These are phyloP conservation scores for Scortum barcoo DNA, from an alignment of 2,113 vertebrate species.

Conservation along the genomic window DNA sequence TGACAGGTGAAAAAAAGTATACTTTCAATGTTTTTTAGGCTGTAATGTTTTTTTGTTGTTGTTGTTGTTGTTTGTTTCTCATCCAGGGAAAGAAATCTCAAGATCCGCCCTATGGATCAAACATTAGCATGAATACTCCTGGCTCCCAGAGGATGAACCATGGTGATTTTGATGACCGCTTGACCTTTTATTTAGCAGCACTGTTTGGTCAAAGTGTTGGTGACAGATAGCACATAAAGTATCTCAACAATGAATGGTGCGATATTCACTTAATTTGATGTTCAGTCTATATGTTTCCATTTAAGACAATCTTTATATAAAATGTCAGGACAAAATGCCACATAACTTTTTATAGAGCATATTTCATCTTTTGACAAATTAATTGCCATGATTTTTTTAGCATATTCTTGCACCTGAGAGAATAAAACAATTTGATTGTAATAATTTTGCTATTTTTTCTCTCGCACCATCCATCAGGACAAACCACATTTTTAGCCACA, in stretches of 20 bases:
- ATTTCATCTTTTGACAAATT: not conserved
- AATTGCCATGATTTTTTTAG: not conserved
- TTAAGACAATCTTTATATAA: not conserved
- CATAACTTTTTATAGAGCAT: not conserved
- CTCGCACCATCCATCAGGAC: not conserved
- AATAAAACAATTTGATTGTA: not conserved
- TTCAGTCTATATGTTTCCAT: not conserved
- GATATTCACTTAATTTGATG: not conserved
- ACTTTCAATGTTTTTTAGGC: conserved; percentile 30
- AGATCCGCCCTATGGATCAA: not conserved
- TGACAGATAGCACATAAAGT: no score
- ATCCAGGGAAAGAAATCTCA: not conserved
- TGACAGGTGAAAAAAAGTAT: conserved; percentile 70
- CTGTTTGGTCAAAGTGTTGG: not conserved
- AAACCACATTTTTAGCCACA: not conserved
- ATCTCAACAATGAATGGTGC: not conserved
- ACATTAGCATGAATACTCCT: not conserved
- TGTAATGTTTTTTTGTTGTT: not conserved
- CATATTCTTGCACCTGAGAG: not conserved
- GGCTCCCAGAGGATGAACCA: not conserved
- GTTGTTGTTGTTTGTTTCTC: no score
- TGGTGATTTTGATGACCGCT: not conserved
- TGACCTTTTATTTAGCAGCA: not conserved
- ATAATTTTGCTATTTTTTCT: not conserved
- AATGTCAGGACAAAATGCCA: not conserved